phyloP scores from a whole-genome alignment of 2,888 invertebrate species.

The Kryphioiulus occultus region DNA sequence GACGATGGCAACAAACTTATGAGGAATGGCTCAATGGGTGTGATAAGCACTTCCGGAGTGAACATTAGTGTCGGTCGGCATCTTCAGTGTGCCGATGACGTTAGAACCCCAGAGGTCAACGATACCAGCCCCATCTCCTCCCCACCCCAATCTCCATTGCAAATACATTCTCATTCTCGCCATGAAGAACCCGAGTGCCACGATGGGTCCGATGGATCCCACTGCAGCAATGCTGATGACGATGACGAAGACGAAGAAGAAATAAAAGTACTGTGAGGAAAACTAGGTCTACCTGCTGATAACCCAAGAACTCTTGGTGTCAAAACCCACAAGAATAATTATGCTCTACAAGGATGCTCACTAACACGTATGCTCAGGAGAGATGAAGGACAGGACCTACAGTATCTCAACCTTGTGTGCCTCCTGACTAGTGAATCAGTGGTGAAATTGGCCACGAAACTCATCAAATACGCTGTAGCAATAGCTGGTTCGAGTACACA shows the following conservation, averaged over 20 bases:
- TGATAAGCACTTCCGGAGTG: not conserved
- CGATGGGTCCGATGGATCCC: conserved; percentile 12
- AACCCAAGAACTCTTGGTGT: not conserved
- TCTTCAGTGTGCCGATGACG: not conserved
- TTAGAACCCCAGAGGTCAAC: not conserved
- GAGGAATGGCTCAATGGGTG: not conserved
- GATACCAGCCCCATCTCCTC: conserved; percentile 43
- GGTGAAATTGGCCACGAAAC: conserved; percentile 5
- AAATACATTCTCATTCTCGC: not conserved
- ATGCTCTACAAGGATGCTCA: not conserved
- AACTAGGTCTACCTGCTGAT: not conserved
- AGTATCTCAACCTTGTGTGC: conserved; percentile 29
- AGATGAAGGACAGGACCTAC: not conserved
- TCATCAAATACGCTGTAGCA: not conserved
- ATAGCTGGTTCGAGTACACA: not conserved
- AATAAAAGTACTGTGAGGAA: conserved; percentile 50
- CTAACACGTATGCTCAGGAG: conserved; percentile 22
- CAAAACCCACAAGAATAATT: not conserved
- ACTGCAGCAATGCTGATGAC: not conserved
- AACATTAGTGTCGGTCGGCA: conserved; percentile 3
- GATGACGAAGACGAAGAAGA: conserved; percentile 50
- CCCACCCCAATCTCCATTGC: conserved; percentile 38
- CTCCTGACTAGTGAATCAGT: not conserved
- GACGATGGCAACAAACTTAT: conserved; percentile 37
- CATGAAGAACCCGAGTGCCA: not conserved